Percentiles rank a stretch among this genome's conserved stretches.
Conservation (phyloP, 2,113 vertebrate species). For the Pituophis catenifer region DNA sequence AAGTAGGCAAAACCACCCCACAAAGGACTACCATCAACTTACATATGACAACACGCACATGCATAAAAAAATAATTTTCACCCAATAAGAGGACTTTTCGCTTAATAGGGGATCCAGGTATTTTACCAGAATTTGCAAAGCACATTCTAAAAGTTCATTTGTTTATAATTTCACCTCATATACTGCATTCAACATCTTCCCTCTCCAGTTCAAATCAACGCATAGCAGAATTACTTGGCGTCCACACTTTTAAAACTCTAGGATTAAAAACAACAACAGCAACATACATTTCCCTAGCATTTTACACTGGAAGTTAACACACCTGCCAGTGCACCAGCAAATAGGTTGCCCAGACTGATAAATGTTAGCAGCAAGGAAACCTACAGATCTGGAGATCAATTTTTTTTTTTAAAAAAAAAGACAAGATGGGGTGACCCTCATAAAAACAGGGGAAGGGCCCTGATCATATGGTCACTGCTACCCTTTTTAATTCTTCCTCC, state of each 20-base stretch:
- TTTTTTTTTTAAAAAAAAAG: not conserved
- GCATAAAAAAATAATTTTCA: not conserved
- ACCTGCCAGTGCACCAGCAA: constrained; percentile 59
- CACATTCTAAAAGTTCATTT: not conserved
- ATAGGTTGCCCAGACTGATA: constrained; percentile 41
- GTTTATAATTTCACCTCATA: constrained; percentile 25
- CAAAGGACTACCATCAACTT: not conserved
- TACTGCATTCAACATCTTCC: not conserved
- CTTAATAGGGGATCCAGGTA: not conserved
- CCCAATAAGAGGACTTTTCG: not conserved
- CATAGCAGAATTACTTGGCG: not conserved
- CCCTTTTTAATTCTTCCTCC: not conserved
- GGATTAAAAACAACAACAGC: not conserved
- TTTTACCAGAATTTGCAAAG: not conserved
- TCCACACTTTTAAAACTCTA: not conserved
- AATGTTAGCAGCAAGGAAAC: constrained; percentile 7
- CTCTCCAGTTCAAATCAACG: not conserved
- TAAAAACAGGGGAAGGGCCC: not conserved
- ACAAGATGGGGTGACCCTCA: no score
- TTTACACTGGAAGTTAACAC: constrained; percentile 35
- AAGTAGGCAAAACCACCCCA: not conserved
- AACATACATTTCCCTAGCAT: constrained; percentile 47
- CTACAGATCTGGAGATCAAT: not conserved
- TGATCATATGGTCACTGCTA: not conserved
- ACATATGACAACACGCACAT: not conserved